Conservation (phyloP, 2,888 invertebrate species). For the Cryptophagus acutangulus region DNA sequence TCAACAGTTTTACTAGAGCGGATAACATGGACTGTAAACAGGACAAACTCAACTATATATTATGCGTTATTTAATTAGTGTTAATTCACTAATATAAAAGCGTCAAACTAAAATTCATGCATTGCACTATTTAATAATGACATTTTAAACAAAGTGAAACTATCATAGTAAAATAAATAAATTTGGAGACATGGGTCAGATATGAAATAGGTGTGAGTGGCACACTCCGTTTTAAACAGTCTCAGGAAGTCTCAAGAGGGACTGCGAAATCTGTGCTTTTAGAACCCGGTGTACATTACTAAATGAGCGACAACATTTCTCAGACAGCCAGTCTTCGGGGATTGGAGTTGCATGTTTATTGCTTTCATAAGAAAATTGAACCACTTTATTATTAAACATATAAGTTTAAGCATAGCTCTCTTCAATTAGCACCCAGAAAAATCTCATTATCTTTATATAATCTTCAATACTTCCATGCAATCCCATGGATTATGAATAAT, state of each 20-base stretch:
- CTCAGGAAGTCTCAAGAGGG: constrained; percentile 10
- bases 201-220: constrained; percentile 1
- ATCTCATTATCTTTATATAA: no score
- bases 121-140: no score
- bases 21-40: constrained; percentile 6
- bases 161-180: no score
- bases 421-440: constrained; percentile 10
- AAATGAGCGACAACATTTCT: constrained; percentile 21
- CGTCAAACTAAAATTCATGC: no score
- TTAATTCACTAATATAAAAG: no score
- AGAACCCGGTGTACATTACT: constrained; percentile 15
- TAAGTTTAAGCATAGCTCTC: constrained; percentile 14
- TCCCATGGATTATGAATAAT: no score
- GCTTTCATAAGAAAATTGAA: constrained; percentile 15
- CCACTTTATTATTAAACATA: constrained; percentile 17
- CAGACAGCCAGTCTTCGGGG: constrained; percentile 8
- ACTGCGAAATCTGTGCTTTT: constrained; percentile 13
- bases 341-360: constrained; percentile 19
- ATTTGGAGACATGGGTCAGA: no score
- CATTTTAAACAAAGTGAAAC: no score
- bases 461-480: no score
- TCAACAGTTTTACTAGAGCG: not conserved
- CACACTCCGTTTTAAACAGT: constrained; percentile 3
- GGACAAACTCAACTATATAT: constrained; percentile 4
- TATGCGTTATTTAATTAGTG: constrained; percentile 6